Evolutionary conservation across 2,113 vertebrate genomes (phyloP), one percentile per base, ranked within the genome.

Genomic region (Paedocypris sp.): DNA sequence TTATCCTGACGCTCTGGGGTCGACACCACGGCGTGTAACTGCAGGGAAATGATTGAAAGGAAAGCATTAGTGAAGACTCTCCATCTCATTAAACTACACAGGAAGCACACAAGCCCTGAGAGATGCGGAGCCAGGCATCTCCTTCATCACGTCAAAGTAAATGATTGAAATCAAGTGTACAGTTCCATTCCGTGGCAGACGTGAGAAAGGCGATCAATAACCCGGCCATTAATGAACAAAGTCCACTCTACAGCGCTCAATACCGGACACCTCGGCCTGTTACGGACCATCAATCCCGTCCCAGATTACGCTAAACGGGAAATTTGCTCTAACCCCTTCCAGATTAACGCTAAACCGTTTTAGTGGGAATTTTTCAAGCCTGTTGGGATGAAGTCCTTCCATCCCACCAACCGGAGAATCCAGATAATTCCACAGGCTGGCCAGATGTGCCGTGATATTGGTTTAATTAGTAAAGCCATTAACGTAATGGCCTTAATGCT

Each of bases 391-490:
- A 46, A 36, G 13, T 5, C 22, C 4, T 8, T 10, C 36, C 31
- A 53, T 5, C 41, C 31, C 4, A 1, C 36, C 22, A 54, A 54
- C 22, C 16, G 49, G 69, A 68, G 74, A 72, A 41, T 18, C n/a
- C n/a, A 12, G 66, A 50, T 54, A 52, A n/a, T n/a, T n/a, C n/a
- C 60, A 19, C 10, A 20, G 26, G 46, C 11, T 57, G 35, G 39
- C 39, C 53, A 56, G 51, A 69, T 62, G 50, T 46, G 57, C 50
- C 70, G 75, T 66, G 62, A 66, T 73, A 70, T 71, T 38, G 26
- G 62, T 72, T 72, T 68, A 80, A 82, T 81, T 79, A 78, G 69
- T 60, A 25, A 38, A 56, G 53, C 74, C 78, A 79, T 83, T 76
- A 69, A 49, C 64, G 72, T 60, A 69, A 78, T 77, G 52, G 60